Evolutionary conservation across 2,113 vertebrate genomes (phyloP), one percentile per base, ranked within the genome.

Genomic region (Chelonoidis abingdonii): DNA sequence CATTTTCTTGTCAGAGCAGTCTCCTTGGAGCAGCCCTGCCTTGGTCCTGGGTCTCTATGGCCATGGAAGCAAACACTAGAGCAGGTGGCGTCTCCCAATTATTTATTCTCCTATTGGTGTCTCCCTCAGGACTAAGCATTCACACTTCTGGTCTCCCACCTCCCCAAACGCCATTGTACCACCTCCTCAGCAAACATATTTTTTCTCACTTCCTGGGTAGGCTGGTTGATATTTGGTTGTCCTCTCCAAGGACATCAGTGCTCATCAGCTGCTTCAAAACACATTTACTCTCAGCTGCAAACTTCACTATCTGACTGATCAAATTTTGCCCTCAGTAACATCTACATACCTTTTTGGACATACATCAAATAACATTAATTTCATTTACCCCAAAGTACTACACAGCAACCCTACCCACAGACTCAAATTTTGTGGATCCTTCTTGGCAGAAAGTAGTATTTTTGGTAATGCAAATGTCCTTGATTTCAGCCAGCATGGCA

Each of bases 21-120:
- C 93, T 84, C 83, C 87, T 84, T 90, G 89, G 35, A 86, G 2
- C 13, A 92, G 62, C 89, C 53, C 80, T 89, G 93, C 89, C 82
- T 38, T 83, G 88, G 62, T 35, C 78, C 82, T 8, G 81, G 9
- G n/a, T 94, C 59, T 25, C 59, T 62, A 44, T 80, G 44, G 6
- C 14, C 56, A 35, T 24, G 14, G 54, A 16, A 11, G 89, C 41
- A 96, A 95, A 75, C 38, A 84, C 6, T 13, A 89, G 27, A 80
- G 72, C 83, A 83, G 35, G 83, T 81, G 41, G 92, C 59, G 35
- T 31, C 52, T 90, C 12, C 75, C 24, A 87, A 53, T 47, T 79
- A 83, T 62, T 91, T 38, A 87, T 8, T 11, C 12, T 89, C n/a
- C 4, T 54, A 56, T 87, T 41, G 8, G n/a, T 47, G 65, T 31